phyloP scores from a whole-genome alignment of 1,140 invertebrate species.

The Pomacea maculata region DNA sequence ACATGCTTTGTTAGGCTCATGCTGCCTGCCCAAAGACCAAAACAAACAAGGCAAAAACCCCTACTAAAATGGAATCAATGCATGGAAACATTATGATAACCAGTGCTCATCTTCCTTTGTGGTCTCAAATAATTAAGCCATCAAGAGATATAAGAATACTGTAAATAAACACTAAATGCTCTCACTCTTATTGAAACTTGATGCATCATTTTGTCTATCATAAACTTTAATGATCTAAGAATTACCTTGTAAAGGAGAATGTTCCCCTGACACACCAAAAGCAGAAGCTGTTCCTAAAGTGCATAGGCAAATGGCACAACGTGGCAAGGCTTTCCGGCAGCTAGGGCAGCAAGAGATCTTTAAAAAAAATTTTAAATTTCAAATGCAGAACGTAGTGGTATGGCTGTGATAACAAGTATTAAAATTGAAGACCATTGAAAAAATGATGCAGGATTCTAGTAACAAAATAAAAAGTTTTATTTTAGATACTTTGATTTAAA shows the following conservation, averaged over 20 bases:
- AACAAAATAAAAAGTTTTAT: neutral
- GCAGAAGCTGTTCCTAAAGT: slow-evolving; percentile 83
- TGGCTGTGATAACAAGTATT: neutral
- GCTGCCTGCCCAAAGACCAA: neutral
- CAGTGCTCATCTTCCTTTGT: neutral
- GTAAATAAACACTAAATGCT: neutral
- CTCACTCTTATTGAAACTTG: too few relatives aligned
- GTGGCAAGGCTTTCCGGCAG: slow-evolving; percentile 91
- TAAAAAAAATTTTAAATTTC: slow-evolving; percentile 13
- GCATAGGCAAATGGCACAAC: slow-evolving; percentile 90
- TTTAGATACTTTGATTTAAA: neutral
- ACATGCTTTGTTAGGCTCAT: neutral
- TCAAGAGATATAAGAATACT: neutral
- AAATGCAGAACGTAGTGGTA: neutral
- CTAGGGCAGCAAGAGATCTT: slow-evolving; percentile 84
- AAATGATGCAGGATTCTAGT: neutral
- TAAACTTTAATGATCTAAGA: too few relatives aligned
- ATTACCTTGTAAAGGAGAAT: neutral
- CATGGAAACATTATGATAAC: neutral
- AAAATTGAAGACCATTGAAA: neutral
- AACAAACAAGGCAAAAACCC: neutral
- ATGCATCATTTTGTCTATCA: too few relatives aligned
- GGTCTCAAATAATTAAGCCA: neutral
- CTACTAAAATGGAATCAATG: neutral
- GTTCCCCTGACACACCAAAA: neutral